These are phyloP conservation scores for Cyclura pinguis DNA, from an alignment of 2,797 vertebrate species.

Conservation along the genomic window DNA sequence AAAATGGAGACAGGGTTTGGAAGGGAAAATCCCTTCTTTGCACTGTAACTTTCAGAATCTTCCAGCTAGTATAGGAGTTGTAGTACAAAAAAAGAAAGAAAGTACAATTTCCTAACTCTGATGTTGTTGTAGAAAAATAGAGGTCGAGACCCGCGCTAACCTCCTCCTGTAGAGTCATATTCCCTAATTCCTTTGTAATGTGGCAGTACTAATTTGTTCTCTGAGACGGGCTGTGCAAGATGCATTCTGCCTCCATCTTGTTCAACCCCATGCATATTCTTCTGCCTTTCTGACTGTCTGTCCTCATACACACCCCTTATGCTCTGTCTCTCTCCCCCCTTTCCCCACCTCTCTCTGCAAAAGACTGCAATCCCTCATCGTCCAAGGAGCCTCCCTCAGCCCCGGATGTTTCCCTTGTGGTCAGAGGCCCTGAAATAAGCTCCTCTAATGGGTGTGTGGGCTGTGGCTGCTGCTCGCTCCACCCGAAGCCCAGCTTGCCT, in stretches of 20 bases:
- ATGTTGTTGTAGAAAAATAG: no score
- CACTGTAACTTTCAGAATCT: no score
- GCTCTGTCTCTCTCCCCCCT: background rate
- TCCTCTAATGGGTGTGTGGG: constrained; percentile 87
- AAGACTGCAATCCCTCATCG: constrained; percentile 3
- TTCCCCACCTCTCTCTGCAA: background rate
- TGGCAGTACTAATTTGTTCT: background rate
- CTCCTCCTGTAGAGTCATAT: no score
- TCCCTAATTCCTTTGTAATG: no score
- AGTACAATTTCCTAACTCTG: background rate
- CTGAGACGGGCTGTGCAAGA: no score
- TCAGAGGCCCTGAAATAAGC: constrained; percentile 58
- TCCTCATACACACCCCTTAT: constrained; percentile 18
- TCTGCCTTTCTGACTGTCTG: background rate
- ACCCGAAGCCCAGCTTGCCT: constrained; percentile 84
- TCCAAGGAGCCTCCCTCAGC: constrained; percentile 39
- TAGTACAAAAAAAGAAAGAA: background rate
- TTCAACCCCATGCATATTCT: background rate
- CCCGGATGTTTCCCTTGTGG: constrained; percentile 61
- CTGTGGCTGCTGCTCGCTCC: constrained; percentile 88
- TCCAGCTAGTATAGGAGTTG: no score
- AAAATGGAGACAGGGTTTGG: no score
- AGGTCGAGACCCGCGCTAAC: no score
- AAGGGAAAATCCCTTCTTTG: no score
- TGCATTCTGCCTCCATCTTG: background rate